phyloP scores from a whole-genome alignment of 2,888 invertebrate genomes.

The Operophtera brumata region DNA sequence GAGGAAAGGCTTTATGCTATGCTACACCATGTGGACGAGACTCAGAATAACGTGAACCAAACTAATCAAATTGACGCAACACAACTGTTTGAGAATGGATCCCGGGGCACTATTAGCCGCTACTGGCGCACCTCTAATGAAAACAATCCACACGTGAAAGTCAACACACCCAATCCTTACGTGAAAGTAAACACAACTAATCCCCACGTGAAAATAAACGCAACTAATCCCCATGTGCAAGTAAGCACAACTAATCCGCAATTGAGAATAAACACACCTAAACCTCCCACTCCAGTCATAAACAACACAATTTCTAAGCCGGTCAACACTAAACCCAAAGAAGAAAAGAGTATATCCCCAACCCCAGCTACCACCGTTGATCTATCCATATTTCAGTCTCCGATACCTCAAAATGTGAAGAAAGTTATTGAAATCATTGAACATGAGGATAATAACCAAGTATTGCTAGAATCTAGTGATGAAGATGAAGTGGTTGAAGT shows the following conservation, averaged over 20 bases:
- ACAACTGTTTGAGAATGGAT: slow-evolving; percentile 48
- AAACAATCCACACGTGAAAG: slow-evolving; percentile 50
- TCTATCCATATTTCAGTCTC: slow-evolving; percentile 59
- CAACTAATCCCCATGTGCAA: slow-evolving; percentile 13
- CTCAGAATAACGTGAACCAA: slow-evolving; percentile 52
- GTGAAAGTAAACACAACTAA: slow-evolving; percentile 9
- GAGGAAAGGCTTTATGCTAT: slow-evolving; percentile 74
- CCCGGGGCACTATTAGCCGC: slow-evolving; percentile 60
- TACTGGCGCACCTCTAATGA: slow-evolving; percentile 66
- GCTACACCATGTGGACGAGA: slow-evolving; percentile 70
- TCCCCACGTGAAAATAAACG: slow-evolving; percentile 30
- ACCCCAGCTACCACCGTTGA: slow-evolving; percentile 41
- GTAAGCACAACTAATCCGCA: slow-evolving; percentile 7
- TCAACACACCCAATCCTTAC: slow-evolving; percentile 40
- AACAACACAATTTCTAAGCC: slow-evolving; percentile 27
- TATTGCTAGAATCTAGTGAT: slow-evolving; percentile 67
- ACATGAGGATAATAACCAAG: slow-evolving; percentile 44
- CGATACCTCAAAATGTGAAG: slow-evolving; percentile 53
- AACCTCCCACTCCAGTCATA: slow-evolving; percentile 21
- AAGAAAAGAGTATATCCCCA: slow-evolving; percentile 44
- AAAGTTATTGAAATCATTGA: slow-evolving; percentile 65
- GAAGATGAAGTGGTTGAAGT: slow-evolving; percentile 76
- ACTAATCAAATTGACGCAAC: slow-evolving; percentile 39
- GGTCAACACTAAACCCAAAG: slow-evolving; percentile 50
- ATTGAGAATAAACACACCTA: slow-evolving; percentile 23